phyloP scores from a whole-genome alignment of 2,797 vertebrate genomes.

The Falco berigora region DNA sequence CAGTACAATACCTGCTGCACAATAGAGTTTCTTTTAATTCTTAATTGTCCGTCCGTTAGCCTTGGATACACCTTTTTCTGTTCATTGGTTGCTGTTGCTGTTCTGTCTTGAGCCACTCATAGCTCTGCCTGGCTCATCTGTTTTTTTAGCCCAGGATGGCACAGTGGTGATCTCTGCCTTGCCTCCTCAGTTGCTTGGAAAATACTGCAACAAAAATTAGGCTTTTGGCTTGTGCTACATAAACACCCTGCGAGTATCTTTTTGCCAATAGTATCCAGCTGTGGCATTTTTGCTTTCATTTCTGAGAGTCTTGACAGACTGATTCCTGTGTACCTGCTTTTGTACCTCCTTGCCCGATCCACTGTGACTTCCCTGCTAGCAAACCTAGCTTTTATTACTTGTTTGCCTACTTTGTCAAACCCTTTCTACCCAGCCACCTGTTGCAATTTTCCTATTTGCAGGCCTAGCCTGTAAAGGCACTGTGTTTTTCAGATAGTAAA shows the following conservation, averaged over 20 bases:
- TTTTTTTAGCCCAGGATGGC: neutral
- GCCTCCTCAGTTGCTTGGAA: neutral
- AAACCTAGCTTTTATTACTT: neutral
- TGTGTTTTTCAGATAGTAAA: neutral
- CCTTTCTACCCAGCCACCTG: neutral
- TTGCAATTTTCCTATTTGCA: neutral
- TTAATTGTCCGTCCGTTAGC: fast-evolving
- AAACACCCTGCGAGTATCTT: neutral
- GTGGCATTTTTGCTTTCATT: neutral
- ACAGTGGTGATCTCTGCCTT: fast-evolving
- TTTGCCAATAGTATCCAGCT: neutral
- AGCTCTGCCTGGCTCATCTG: neutral
- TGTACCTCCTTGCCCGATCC: neutral
- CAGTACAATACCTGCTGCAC: neutral
- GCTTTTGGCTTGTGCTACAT: fast-evolving
- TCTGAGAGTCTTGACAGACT: neutral
- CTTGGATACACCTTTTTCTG: neutral
- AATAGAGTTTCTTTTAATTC: neutral
- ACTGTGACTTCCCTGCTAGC: neutral
- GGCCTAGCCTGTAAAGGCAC: neutral
- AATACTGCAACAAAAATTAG: neutral
- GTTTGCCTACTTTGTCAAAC: neutral
- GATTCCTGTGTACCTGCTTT: neutral
- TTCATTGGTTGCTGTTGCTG: neutral
- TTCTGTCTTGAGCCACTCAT: neutral